Percentiles rank a stretch among this genome's conserved stretches.
Evolutionary conservation across 2,113 vertebrate genomes (phyloP).

Genomic region (Hippoglossus stenolepis): DNA sequence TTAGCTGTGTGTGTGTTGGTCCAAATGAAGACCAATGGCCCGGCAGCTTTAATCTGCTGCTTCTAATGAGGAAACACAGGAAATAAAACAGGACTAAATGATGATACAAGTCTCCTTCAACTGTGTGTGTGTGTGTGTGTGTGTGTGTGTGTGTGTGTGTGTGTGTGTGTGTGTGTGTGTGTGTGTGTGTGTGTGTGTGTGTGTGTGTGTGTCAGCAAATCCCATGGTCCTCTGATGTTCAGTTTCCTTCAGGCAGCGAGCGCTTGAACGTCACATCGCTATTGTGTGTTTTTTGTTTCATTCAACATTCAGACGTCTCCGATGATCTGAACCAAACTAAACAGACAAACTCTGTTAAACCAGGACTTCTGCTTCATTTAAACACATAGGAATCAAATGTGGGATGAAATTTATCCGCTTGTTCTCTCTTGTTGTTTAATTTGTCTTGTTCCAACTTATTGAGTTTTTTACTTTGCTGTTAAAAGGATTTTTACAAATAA

Average conservation of each 20-base stretch:
- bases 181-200: constrained; percentile 30
- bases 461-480: too few species aligned
- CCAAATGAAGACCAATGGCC: constrained; percentile 95
- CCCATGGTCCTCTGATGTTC: constrained; percentile 1
- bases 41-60: constrained; percentile 86
- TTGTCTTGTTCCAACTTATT: too few species aligned
- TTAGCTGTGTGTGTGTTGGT: constrained; percentile 85
- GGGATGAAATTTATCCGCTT: too few species aligned
- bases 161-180: constrained; percentile 23
- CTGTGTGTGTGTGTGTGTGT: constrained; percentile 56
- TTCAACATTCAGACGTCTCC: too few species aligned
- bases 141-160: constrained; percentile 31
- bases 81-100: constrained; percentile 88
- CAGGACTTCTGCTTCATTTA: too few species aligned
- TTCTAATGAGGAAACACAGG: constrained; percentile 91
- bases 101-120: constrained; percentile 87
- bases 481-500: too few species aligned
- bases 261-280: too few species aligned
- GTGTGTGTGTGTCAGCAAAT: constrained; percentile 25
- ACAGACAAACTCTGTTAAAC: background rate
- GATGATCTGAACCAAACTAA: too few species aligned
- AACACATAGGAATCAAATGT: too few species aligned
- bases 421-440: background rate
- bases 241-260: background rate
- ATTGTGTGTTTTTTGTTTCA: too few species aligned